Evolutionary conservation across 1,140 invertebrate species (phyloP), one percentile per base, ranked within the genome.

Genomic region (Chrysomallon squamiferum): DNA sequence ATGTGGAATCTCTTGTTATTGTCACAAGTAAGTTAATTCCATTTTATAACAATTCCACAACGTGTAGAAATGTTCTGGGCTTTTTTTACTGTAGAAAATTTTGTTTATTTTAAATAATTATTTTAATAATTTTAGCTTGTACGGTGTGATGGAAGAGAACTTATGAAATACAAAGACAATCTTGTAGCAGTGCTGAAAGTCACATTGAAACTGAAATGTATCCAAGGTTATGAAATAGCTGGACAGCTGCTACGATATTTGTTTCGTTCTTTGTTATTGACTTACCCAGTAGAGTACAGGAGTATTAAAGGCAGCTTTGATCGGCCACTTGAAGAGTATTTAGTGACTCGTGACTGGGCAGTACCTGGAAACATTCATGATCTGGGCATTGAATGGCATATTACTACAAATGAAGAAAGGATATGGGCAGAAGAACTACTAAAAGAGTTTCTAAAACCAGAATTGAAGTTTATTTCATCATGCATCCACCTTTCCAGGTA

Each of bases 291-390:
- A n/a, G 90, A 93, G 61, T 90, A 88, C 76, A 86, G 87, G 47
- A 91, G 89, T 77, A 88, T 88, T 1, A 81, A 88, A 6, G 85
- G 88, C 13, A 87, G 90, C 61, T 91, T 89, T 69, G 88, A 91
- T 57, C 86, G 88, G 57, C 89, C 89, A 1, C 85, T 92, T 1
- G 86, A 88, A 45, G 89, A 93, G 57, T 93, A 91, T 87, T 85
- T 95, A 11, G 90, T 93, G 3, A 89, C 95, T 20, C 81, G 87
- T 91, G 90, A 95, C 68, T 97, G 95, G 95, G 95, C 93, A 0
- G 87, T 89, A 64, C 85, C 90, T 0, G 88, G 89, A 13, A 84
- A 92, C 72, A 76, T 92, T 4, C 84, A 91, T 30, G 87, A 90
- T 3, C 82, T 93, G 13, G 87, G 90, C 7, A 86, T 95, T 2